Conservation (phyloP, 30 jellyfish, hydroid and myxozoan genomes). For the Hydra vulgaris region DNA sequence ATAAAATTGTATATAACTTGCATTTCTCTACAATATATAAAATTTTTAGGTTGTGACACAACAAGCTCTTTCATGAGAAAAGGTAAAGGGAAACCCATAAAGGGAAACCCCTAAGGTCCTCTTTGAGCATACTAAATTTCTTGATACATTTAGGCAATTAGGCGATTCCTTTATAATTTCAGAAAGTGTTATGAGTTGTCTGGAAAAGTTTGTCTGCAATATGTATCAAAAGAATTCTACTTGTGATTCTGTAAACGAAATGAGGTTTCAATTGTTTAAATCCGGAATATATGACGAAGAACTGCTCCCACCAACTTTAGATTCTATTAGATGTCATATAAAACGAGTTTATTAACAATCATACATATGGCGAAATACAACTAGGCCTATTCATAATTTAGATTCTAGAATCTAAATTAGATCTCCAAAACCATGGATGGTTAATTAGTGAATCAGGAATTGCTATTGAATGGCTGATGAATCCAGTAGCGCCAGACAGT, state of each 20-base stretch:
- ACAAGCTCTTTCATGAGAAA: conserved; percentile 22
- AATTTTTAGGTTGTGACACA: conserved; percentile 33
- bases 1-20: too few relatives aligned
- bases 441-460: conserved; percentile 13
- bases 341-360: conserved; percentile 43
- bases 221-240: conserved; percentile 13
- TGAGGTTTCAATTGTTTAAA: conserved; percentile 27
- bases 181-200: neutral
- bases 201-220: conserved; percentile 16
- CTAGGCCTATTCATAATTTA: conserved; percentile 19
- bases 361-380: conserved; percentile 47
- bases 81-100: conserved; percentile 13
- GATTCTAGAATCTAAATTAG: too few relatives aligned
- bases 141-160: neutral
- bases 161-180: neutral
- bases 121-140: neutral
- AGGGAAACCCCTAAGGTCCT: neutral
- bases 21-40: neutral
- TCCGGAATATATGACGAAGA: conserved; percentile 44
- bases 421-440: conserved; percentile 38
- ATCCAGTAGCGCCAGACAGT: conserved; percentile 49
- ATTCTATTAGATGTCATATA: conserved; percentile 27
- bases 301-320: conserved; percentile 43
- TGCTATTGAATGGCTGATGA: conserved; percentile 19
- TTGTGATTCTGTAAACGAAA: too few relatives aligned